Conservation (phyloP, 2,888 invertebrate species). For the Ochropleura plecta region DNA sequence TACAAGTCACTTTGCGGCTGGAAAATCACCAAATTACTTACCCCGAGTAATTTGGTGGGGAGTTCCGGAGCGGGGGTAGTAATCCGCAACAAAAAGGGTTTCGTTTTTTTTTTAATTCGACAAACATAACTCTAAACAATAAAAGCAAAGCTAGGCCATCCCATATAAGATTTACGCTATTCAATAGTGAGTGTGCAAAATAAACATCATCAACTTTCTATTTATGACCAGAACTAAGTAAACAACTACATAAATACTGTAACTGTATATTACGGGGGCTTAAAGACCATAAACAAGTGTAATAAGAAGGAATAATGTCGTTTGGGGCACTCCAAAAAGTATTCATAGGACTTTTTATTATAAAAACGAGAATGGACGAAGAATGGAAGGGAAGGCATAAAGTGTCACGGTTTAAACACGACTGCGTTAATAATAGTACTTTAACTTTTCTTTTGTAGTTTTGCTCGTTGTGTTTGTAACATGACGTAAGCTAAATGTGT, state of each 20-base stretch:
- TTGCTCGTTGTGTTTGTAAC: neutral
- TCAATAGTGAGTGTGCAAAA: conserved; percentile 28
- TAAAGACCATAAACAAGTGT: conserved; percentile 46
- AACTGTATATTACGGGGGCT: conserved; percentile 26
- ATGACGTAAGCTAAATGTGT: neutral
- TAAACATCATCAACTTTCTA: conserved; percentile 53
- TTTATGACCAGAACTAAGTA: conserved; percentile 47
- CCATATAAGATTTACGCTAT: conserved; percentile 27
- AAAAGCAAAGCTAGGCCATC: conserved; percentile 2
- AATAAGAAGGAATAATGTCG: conserved; percentile 36
- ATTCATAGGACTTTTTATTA: conserved; percentile 23
- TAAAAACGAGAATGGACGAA: conserved; percentile 23
- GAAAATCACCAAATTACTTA: no score
- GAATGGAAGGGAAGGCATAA: conserved; percentile 39
- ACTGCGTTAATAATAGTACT: conserved; percentile 17
- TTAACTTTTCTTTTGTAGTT: conserved; percentile 5
- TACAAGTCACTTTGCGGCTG: no score
- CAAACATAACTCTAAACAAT: neutral
- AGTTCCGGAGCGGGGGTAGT: no score
- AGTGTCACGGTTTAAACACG: conserved; percentile 42
- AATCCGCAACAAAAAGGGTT: no score
- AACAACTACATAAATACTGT: conserved; percentile 60
- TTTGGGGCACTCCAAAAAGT: conserved; percentile 36
- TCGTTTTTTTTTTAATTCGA: no score
- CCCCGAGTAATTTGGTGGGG: no score